Base-by-base conservation (phyloP, 2,888 invertebrate genomes). In the Andrena hattorfiana region DNA sequence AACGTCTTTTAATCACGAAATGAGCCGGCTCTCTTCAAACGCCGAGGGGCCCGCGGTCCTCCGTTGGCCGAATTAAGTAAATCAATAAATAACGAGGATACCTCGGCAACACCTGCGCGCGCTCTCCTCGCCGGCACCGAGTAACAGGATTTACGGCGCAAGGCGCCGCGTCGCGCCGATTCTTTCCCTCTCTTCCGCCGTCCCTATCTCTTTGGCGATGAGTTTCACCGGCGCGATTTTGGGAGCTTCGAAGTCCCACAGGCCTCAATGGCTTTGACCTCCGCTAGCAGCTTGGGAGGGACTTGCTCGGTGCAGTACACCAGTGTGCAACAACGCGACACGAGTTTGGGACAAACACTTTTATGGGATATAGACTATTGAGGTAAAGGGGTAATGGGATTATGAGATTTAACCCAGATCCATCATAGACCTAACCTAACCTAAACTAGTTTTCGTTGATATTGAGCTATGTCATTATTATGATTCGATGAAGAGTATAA, bases 1-100 rank as follows among this genome's bases (percentile, higher is more conserved):
- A 93, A 93, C 92, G 92, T 92, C 92, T 92, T 92, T 93, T 92
- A 92, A 93, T 94, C 93, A 93, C 93, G 93, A 92, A 91, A 92
- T 89, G 91, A 91, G 90, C 91, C 92, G 92, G 91, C 92, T 90
- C 90, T 89, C 89, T 91, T 90, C 90, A 91, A 90, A 90, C 87
- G 90, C 81, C 86, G 81, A 82, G 87, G 90, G 85, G 85, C 85
- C 86, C 88, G 81, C 86, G 91, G 90, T 85, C 89, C 89, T 89
- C 90, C 91, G 72, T 91, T 91, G 90, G 91, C 91, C 90, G 90
- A 93, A 93, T 93, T 92, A 92, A 92, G 92, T 92, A 92, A 93
- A 94, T 93, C 92, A 92, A 93, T 93, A 92, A 93, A 93, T 93
- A 93, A 93, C 91, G 91, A 92, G 92, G 88, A 90, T 90, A 90